Conservation (phyloP, 1,140 invertebrate genomes). For the Ceratosolen solmsi region DNA sequence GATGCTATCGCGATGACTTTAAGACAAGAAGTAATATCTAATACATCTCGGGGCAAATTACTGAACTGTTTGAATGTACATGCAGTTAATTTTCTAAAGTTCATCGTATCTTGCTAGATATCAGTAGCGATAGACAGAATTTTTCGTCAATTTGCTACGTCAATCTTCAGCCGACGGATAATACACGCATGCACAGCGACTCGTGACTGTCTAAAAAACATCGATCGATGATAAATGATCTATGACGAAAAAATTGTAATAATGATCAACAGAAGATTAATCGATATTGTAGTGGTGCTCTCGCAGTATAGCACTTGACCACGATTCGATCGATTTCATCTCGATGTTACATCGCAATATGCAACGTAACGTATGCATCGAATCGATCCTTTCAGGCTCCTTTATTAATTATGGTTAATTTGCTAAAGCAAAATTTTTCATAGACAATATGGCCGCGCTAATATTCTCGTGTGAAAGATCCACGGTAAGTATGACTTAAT, state of each 20-base stretch:
- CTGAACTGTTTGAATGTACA: constrained; percentile 23
- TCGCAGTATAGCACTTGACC: constrained; percentile 4
- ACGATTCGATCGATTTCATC: constrained; percentile 46
- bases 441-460: no score
- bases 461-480: no score
- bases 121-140: constrained; percentile 26
- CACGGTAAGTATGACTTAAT: no score
- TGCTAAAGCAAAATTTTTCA: not conserved
- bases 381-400: constrained; percentile 17
- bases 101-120: constrained; percentile 30
- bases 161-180: constrained; percentile 22
- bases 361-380: constrained; percentile 39
- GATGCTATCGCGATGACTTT: not conserved
- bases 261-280: constrained; percentile 54
- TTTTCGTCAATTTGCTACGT: constrained; percentile 50
- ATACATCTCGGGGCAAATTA: constrained; percentile 25
- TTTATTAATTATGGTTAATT: constrained; percentile 46
- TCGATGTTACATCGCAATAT: constrained; percentile 18
- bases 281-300: constrained; percentile 48
- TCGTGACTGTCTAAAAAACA: constrained; percentile 26
- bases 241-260: constrained; percentile 48
- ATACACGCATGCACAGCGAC: not conserved
- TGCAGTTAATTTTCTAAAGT: constrained; percentile 44
- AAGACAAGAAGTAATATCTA: constrained; percentile 9
- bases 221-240: constrained; percentile 48